Conservation (phyloP, 2,113 vertebrate species). For the Zosterops hypoxanthus region DNA sequence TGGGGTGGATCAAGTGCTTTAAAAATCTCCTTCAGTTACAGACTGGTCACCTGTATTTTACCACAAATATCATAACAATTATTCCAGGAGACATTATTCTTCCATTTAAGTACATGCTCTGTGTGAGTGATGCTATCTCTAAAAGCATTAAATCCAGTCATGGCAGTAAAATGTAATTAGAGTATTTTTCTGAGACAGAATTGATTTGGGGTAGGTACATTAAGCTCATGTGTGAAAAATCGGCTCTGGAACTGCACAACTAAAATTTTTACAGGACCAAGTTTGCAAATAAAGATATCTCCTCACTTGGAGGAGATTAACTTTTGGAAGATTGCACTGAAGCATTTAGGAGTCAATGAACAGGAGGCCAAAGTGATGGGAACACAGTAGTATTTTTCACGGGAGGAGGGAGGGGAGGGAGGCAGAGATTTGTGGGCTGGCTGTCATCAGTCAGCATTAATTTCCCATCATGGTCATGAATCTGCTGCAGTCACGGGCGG, state of each 20-base stretch:
- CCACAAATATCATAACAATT: constrained; percentile 15
- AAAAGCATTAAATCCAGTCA: constrained; percentile 37
- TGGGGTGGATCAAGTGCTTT: not conserved
- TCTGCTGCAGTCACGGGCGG: not conserved
- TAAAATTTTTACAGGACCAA: not conserved
- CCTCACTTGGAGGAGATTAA: not conserved
- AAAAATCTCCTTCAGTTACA: not conserved
- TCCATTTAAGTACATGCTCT: constrained; percentile 32
- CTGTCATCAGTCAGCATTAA: constrained; percentile 52
- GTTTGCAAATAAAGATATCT: constrained; percentile 5
- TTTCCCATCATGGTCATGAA: not conserved
- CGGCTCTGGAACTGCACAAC: not conserved
- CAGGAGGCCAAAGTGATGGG: not conserved
- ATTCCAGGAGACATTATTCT: constrained; percentile 15
- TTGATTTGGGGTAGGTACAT: constrained; percentile 30
- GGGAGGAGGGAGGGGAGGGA: constrained; percentile 25
- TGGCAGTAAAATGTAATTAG: constrained; percentile 15
- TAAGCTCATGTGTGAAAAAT: constrained; percentile 40
- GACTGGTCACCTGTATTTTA: constrained; percentile 1
- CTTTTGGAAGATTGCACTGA: not conserved
- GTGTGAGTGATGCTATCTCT: constrained; percentile 14
- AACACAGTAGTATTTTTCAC: not conserved
- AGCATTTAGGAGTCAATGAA: not conserved
- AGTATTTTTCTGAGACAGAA: constrained; percentile 45
- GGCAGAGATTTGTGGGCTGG: constrained; percentile 19